Evolutionary conservation across 1,140 invertebrate species (phyloP).

Genomic region (Micrasema longulum): DNA sequence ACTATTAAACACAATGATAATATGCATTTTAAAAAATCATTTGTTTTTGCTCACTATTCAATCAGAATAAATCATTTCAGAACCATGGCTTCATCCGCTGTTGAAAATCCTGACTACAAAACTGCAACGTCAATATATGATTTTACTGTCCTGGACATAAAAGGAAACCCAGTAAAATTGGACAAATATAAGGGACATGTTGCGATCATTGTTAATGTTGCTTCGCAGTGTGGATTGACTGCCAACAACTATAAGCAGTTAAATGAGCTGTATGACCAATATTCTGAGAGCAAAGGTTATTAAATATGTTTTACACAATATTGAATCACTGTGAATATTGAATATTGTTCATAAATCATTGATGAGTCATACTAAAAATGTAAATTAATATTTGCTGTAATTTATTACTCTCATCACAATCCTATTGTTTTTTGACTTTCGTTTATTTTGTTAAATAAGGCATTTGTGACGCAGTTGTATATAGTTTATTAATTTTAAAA

Average conservation of each 20-base stretch:
- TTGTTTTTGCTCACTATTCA: background rate
- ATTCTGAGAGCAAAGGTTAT: constrained; percentile 70
- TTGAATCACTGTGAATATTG: no score
- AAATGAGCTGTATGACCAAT: constrained; percentile 79
- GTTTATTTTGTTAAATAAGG: no score
- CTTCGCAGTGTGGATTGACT: constrained; percentile 89
- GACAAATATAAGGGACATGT: constrained; percentile 82
- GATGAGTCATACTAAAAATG: no score
- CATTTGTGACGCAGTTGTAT: no score
- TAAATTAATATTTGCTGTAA: no score
- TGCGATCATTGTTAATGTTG: constrained; percentile 88
- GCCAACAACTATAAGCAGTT: constrained; percentile 85
- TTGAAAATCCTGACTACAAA: constrained; percentile 61
- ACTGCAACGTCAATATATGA: constrained; percentile 79
- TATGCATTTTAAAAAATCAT: no score
- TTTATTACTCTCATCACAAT: no score
- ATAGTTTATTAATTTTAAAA: no score
- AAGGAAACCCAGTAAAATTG: constrained; percentile 80
- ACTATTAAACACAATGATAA: no score
- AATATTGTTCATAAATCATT: no score
- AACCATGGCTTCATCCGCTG: constrained; percentile 41
- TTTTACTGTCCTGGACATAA: constrained; percentile 81
- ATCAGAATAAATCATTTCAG: constrained; percentile 15
- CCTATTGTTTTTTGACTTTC: no score
- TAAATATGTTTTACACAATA: no score